Evolutionary conservation across 2,888 invertebrate genomes (phyloP), one percentile per base, ranked within the genome.

Genomic region (Helleia helle): DNA sequence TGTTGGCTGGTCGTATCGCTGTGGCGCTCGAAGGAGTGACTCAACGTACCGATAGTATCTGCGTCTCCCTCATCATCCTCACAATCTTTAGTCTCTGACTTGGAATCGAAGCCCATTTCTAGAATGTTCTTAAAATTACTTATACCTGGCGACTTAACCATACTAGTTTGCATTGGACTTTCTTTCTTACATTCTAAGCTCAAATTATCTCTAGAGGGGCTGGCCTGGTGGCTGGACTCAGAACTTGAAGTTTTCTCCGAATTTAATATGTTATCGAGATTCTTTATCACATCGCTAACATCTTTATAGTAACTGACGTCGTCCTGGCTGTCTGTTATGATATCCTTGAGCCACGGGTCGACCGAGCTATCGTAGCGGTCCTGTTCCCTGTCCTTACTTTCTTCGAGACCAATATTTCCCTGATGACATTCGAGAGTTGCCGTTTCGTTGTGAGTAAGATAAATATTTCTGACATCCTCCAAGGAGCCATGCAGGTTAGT

Each of bases 401-500:
- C 79, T 9, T 80, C 77, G 8, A 73, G 52, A 39, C 52, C 49
- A 1, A 72, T 61, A 41, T 81, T 81, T 0, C 79, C 81, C 44
- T 83, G 79, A 40, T 79, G 76, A 43, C 81, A 80, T 42, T 83
- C 83, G 4, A 73, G 60, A 0, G 65, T 58, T 0, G 81, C 65
- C 5, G 65, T 71, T 52, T 84, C 84, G 43, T 77, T 74, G 52
- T 81, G 83, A 5, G 76, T 77, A 44, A 83, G 74, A 54, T 83
- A 81, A 42, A 81, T 81, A 43, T 81, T 81, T 15, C 77, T 62
- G 1, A 88, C 79, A 55, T 88, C 88, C 44, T 90, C 90, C 3
- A 91, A 67, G 1, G 91, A 91, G 0, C 92, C 92, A 52, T 91
- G 90, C 1, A 93, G 74, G 58, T 92, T 92, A 26, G 85, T 88